These are phyloP conservation scores for Eristalis arbustorum DNA, from an alignment of 2,888 invertebrate species.

Conservation along the genomic window DNA sequence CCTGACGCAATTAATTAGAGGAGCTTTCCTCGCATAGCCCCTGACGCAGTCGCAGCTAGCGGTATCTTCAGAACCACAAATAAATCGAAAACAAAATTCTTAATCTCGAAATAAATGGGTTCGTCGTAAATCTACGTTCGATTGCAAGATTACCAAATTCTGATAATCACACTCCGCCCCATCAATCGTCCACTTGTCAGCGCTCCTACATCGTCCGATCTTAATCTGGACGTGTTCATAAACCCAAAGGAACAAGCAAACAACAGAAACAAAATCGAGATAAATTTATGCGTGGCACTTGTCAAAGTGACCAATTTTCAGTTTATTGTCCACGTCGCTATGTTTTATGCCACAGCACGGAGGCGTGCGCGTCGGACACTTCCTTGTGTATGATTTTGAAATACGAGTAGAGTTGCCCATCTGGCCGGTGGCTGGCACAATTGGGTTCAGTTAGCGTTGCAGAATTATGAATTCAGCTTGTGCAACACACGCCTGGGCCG, in stretches of 20 bases:
- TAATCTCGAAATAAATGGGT: conserved; percentile 5
- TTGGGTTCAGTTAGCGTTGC: conserved; percentile 16
- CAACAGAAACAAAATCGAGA: not conserved
- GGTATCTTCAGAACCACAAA: conserved; percentile 6
- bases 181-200: conserved; percentile 30
- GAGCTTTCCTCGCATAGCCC: conserved; percentile 2
- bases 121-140: conserved; percentile 7
- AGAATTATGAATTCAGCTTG: conserved; percentile 35
- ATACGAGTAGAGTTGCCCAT: not conserved
- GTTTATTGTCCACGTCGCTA: not conserved
- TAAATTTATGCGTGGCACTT: not conserved
- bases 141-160: conserved; percentile 21
- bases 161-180: conserved; percentile 21
- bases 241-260: not conserved
- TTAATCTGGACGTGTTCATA: conserved; percentile 13
- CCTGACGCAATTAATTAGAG: conserved; percentile 32
- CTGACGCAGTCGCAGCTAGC: not conserved
- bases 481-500: conserved; percentile 7
- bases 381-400: conserved; percentile 18
- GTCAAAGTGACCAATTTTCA: conserved; percentile 7
- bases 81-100: not conserved
- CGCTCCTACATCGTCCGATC: not conserved
- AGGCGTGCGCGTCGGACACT: conserved; percentile 5
- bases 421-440: not conserved
- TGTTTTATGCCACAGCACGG: not conserved